A percentile compares a stretch with the other conserved stretches of the same genome.
These are phyloP conservation scores for Oncorhynchus keta DNA, from an alignment of 2,113 vertebrate genomes.

Conservation along the genomic window DNA sequence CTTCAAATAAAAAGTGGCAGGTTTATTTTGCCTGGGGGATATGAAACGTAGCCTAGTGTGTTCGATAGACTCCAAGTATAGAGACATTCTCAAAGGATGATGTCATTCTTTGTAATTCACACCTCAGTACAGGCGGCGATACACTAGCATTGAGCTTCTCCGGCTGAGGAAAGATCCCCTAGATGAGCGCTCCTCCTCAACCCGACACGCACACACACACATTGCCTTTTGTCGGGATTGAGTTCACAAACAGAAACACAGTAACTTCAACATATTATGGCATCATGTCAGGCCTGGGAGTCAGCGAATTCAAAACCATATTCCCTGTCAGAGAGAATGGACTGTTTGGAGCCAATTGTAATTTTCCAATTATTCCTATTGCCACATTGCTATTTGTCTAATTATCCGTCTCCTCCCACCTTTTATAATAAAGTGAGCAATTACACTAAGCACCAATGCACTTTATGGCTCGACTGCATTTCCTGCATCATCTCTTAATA, in stretches of 20 bases:
- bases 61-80: neutral
- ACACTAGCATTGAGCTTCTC: neutral
- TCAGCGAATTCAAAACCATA: neutral
- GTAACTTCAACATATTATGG: neutral
- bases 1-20: neutral
- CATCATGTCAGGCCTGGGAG: neutral
- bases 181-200: too few relatives aligned
- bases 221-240: neutral
- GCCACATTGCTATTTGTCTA: neutral
- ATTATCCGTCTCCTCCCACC: neutral
- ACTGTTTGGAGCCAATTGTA: neutral
- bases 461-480: too few relatives aligned
- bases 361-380: neutral
- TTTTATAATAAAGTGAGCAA: neutral
- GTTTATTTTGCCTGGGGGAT: neutral
- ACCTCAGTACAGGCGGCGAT: neutral
- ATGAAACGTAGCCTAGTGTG: neutral
- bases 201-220: too few relatives aligned
- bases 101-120: conserved; percentile 1
- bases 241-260: neutral
- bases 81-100: neutral
- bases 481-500: too few relatives aligned
- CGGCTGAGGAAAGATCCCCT: neutral
- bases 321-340: neutral
- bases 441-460: too few relatives aligned